Evolutionary conservation across 2,888 invertebrate genomes (phyloP).

Genomic region (Ferdinandea cuprea): DNA sequence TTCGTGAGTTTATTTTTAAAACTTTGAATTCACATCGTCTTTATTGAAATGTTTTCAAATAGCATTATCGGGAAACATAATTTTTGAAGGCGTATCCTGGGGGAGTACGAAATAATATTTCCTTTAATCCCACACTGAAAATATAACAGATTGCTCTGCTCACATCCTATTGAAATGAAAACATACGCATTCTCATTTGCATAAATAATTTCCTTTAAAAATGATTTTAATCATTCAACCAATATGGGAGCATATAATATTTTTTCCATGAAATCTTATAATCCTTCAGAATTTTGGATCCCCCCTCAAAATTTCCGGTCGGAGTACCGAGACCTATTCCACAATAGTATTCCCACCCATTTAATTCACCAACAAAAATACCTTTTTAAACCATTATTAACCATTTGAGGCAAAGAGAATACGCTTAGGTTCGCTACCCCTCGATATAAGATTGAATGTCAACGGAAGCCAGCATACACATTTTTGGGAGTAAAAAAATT

Average conservation of each 20-base stretch:
- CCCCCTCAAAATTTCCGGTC: not conserved
- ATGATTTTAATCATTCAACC: too few species aligned
- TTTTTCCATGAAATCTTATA: conserved; percentile 5
- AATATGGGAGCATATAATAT: not conserved
- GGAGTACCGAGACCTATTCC: not conserved
- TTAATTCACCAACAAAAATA: conserved; percentile 12
- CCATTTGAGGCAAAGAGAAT: conserved; percentile 12
- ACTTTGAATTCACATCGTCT: too few species aligned
- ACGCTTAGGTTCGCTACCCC: conserved; percentile 34
- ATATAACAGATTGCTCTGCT: too few species aligned
- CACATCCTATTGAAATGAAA: too few species aligned
- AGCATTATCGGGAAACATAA: too few species aligned
- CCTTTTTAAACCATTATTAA: conserved; percentile 27
- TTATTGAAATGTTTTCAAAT: too few species aligned
- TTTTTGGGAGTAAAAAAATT: not conserved
- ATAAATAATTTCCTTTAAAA: too few species aligned
- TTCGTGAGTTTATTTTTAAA: too few species aligned
- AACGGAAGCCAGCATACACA: not conserved
- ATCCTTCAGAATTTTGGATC: conserved; percentile 17
- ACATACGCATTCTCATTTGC: too few species aligned
- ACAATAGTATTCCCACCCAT: conserved; percentile 8
- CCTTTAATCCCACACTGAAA: too few species aligned
- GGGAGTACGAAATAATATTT: too few species aligned
- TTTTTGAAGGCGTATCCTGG: too few species aligned
- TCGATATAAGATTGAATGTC: not conserved